These are phyloP conservation scores for Linnaemya tessellans DNA, from an alignment of 2,888 invertebrate species.

Conservation along the genomic window DNA sequence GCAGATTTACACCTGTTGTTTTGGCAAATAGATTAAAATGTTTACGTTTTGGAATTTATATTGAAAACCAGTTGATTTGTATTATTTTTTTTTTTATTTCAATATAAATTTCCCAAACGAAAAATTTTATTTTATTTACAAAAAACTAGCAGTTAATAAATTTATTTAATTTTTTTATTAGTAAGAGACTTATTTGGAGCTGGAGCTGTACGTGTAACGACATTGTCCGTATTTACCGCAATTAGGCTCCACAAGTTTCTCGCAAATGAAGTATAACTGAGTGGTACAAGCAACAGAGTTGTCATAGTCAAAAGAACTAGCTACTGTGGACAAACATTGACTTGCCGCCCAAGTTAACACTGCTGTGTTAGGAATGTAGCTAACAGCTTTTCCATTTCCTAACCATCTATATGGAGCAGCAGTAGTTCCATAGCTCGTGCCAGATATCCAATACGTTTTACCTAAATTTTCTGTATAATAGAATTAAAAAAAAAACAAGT, in stretches of 20 bases:
- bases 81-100: not conserved
- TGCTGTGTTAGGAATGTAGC: not conserved
- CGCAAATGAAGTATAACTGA: slow-evolving; percentile 41
- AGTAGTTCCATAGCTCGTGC: not conserved
- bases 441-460: not conserved
- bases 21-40: too few relatives aligned
- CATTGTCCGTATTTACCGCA: slow-evolving; percentile 57
- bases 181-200: slow-evolving; percentile 13
- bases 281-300: not conserved
- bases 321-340: not conserved
- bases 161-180: not conserved
- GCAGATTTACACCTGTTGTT: too few relatives aligned
- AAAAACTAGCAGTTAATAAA: not conserved
- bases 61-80: too few relatives aligned
- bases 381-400: slow-evolving; percentile 26
- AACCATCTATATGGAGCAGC: not conserved
- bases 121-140: slow-evolving; percentile 1
- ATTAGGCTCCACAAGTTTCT: slow-evolving; percentile 36
- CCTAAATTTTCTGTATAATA: not conserved
- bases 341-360: fast-evolving
- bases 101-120: not conserved
- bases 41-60: too few relatives aligned
- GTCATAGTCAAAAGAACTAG: not conserved
- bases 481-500: not conserved
- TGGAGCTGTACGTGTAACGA: slow-evolving; percentile 45